Evolutionary conservation across 37 sponge, comb jelly and placozoan species (phyloP).

Genomic region (Ephydatia muelleri): DNA sequence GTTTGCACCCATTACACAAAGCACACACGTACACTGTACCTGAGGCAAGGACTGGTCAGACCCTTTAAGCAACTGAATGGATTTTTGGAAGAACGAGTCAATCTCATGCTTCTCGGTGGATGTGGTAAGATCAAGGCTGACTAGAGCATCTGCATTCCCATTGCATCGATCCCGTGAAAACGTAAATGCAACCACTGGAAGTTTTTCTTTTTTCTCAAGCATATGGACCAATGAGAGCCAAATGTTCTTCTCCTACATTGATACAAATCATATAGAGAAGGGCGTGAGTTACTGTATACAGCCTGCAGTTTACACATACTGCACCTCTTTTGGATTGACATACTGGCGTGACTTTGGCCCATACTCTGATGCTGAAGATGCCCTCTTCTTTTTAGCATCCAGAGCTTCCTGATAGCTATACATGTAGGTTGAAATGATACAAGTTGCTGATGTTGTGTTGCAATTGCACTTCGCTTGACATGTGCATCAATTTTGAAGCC

Average conservation of each 20-base stretch:
- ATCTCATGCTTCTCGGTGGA: conserved; percentile 83
- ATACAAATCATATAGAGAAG: not conserved
- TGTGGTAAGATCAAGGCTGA: conserved; percentile 79
- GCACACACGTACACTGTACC: conserved; percentile 36
- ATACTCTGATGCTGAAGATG: conserved; percentile 27
- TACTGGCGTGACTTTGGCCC: conserved; percentile 48
- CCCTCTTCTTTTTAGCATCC: conserved; percentile 71
- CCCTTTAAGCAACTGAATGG: conserved; percentile 75
- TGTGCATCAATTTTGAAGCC: no score
- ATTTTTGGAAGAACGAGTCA: conserved; percentile 85
- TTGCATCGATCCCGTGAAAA: conserved; percentile 89
- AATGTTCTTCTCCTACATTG: conserved; percentile 85
- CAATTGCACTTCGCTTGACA: no score
- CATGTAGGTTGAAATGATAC: not conserved
- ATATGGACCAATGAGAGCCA: conserved; percentile 77
- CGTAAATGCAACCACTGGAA: conserved; percentile 96
- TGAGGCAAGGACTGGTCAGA: conserved; percentile 88
- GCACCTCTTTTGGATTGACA: conserved; percentile 57
- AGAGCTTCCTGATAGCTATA: conserved; percentile 69
- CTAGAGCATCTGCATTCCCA: conserved; percentile 77
- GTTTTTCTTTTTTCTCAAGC: conserved; percentile 81
- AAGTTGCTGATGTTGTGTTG: no score
- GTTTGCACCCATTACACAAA: not conserved
- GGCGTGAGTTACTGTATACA: not conserved
- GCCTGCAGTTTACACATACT: not conserved